Base-by-base conservation (phyloP, 2,888 invertebrate genomes). In the Diaprepes abbreviatus region DNA sequence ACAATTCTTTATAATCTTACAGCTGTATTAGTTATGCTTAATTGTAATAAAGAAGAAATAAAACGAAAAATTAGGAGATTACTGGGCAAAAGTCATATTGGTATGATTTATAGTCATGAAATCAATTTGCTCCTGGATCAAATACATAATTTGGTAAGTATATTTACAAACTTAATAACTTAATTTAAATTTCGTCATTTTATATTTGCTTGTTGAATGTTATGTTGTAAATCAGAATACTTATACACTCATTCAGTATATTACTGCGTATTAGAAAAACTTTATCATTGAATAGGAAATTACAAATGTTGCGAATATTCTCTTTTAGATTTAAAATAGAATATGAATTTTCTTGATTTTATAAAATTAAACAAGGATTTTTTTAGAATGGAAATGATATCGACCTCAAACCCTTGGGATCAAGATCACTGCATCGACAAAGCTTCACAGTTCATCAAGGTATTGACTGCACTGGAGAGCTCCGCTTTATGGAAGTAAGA, bases 381-480 rank as follows among this genome's bases (percentile, higher is more conserved):
- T 24, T 81, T 81, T 69, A 98, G 97, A 93, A 96, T 86, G 98
- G 97, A 50, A 99, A 99, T 85, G 97, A 98, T 83, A 97, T 99
- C 73, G 97, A 97, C 81, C 86, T 99, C 78, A 96, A 97, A 84
- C 98, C 98, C 6, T 87, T 98, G 73, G 96, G 96, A 0, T 99
- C 98, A 65, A 90, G 99, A 16, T 90, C 97, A 81, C 90, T 98
- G 83, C 97, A 98, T 81, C 92, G 98, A 59, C 97, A 98, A 81
- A 96, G 97, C 74, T 99, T 99, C 86, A 97, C 98, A 0, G 98
- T 99, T 24, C 97, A 98, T 85, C 94, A 95, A 73, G 97, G 96
- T 2, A 90, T 91, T n/a, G 97, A 98, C 86, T 92, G 96, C 24
- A 90, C 91, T 35, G 98, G 98, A 1, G 93, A 94, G 66, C 85